phyloP scores from a whole-genome alignment of 1,140 invertebrate genomes.

The Zophobas atratus region DNA sequence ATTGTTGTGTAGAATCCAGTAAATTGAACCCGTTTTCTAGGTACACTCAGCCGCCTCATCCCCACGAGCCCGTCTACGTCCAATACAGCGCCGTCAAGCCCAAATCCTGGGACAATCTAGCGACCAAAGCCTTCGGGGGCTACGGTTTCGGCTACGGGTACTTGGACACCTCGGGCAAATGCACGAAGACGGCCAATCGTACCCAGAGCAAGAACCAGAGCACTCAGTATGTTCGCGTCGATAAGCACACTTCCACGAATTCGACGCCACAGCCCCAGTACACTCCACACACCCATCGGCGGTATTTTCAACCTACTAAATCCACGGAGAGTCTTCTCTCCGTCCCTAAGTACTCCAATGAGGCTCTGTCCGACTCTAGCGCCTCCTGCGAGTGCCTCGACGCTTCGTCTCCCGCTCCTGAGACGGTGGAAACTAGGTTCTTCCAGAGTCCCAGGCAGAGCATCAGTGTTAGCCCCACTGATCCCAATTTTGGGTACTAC shows the following conservation, averaged over 20 bases:
- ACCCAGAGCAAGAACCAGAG: conserved; percentile 53
- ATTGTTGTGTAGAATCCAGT: no score
- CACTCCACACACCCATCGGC: conserved; percentile 69
- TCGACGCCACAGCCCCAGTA: conserved; percentile 63
- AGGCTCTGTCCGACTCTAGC: conserved; percentile 76
- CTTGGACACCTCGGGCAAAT: conserved; percentile 73
- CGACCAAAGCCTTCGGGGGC: conserved; percentile 84
- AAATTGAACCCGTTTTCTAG: conserved; percentile 56
- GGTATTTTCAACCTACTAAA: conserved; percentile 78
- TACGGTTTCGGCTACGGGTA: conserved; percentile 90
- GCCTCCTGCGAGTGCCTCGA: conserved; percentile 80
- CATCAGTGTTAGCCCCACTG: conserved; percentile 66
- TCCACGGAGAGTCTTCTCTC: conserved; percentile 84
- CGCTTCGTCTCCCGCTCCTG: conserved; percentile 61
- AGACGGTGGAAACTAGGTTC: conserved; percentile 67
- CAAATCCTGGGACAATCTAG: conserved; percentile 89
- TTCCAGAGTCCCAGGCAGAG: conserved; percentile 69
- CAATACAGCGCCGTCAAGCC: conserved; percentile 79
- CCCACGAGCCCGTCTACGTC: conserved; percentile 69
- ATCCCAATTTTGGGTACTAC: conserved; percentile 70
- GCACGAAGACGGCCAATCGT: conserved; percentile 61
- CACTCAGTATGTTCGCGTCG: conserved; percentile 60
- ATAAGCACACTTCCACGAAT: conserved; percentile 54
- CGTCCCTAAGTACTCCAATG: conserved; percentile 72
- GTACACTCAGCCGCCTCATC: conserved; percentile 61